A percentile compares a stretch with the other conserved stretches of the same genome.
Conservation (phyloP, 2,888 invertebrate genomes). For the Muscina levida region DNA sequence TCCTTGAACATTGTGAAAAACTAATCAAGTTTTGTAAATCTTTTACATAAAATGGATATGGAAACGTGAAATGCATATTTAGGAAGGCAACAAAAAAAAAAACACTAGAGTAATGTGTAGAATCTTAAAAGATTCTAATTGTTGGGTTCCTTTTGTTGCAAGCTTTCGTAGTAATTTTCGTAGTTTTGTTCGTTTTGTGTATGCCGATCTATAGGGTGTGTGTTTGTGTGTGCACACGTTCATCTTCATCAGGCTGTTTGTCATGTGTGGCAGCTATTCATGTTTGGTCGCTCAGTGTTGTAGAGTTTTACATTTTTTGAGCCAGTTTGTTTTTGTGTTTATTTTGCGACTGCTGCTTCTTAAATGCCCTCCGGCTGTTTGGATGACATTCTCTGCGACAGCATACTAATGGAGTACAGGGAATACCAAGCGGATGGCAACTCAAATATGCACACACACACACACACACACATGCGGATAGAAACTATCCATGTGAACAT, state of each 20-base stretch:
- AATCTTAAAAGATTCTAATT: constrained; percentile 24
- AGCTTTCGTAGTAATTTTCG: constrained; percentile 3
- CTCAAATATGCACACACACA: not conserved
- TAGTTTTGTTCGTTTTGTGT: not conserved
- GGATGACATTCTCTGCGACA: constrained; percentile 35
- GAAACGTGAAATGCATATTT: not conserved
- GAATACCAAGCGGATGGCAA: constrained; percentile 37
- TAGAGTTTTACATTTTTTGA: not conserved
- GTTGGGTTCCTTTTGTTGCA: not conserved
- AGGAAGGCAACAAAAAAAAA: not conserved
- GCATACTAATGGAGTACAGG: constrained; percentile 39
- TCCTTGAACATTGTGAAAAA: constrained; percentile 28
- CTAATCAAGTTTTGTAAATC: constrained; percentile 39
- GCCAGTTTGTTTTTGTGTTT: not conserved
- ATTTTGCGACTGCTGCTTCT: constrained; percentile 1
- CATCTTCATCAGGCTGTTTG: not conserved
- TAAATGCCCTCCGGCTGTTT: constrained; percentile 42
- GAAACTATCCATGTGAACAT: not conserved
- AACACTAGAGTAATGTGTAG: too few relatives aligned
- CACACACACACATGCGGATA: not conserved
- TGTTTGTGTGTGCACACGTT: not conserved
- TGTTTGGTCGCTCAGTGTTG: not conserved
- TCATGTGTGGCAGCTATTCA: not conserved
- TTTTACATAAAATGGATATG: not conserved
- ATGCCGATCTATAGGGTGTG: not conserved